These are phyloP conservation scores for Magallana ariakensis DNA, from an alignment of 1,140 invertebrate genomes.

Conservation along the genomic window DNA sequence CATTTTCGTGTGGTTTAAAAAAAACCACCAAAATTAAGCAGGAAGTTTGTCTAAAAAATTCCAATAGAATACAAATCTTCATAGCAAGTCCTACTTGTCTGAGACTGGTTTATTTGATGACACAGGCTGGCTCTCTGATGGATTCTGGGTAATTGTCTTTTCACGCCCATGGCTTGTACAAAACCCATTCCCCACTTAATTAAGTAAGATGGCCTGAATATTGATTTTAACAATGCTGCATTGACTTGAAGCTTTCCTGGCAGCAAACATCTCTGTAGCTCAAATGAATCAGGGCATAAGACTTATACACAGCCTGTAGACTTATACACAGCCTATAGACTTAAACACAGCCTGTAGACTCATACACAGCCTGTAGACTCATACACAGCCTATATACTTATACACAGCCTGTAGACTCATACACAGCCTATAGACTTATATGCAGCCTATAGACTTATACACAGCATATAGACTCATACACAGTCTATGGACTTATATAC, in stretches of 20 bases:
- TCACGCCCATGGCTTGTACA: not conserved
- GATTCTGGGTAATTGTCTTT: not conserved
- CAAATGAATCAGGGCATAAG: not conserved
- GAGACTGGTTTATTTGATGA: not conserved
- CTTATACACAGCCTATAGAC: too few relatives aligned
- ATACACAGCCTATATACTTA: too few relatives aligned
- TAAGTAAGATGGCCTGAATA: conserved; percentile 9
- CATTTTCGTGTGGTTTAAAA: too few relatives aligned
- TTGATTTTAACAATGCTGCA: not conserved
- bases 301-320: too few relatives aligned
- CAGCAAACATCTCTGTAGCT: not conserved
- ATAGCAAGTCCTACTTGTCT: not conserved
- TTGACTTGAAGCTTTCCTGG: not conserved
- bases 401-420: too few relatives aligned
- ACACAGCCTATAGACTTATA: too few relatives aligned
- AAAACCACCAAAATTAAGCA: too few relatives aligned
- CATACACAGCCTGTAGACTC: too few relatives aligned
- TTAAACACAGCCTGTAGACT: too few relatives aligned
- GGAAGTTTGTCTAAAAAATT: not conserved
- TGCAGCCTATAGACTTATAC: too few relatives aligned
- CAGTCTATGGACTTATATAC: too few relatives aligned
- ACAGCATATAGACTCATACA: too few relatives aligned
- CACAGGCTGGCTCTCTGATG: not conserved
- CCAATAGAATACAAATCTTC: not conserved
- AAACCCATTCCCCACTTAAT: not conserved